phyloP scores from a whole-genome alignment of 2,113 vertebrate species.

The Platanista minor region DNA sequence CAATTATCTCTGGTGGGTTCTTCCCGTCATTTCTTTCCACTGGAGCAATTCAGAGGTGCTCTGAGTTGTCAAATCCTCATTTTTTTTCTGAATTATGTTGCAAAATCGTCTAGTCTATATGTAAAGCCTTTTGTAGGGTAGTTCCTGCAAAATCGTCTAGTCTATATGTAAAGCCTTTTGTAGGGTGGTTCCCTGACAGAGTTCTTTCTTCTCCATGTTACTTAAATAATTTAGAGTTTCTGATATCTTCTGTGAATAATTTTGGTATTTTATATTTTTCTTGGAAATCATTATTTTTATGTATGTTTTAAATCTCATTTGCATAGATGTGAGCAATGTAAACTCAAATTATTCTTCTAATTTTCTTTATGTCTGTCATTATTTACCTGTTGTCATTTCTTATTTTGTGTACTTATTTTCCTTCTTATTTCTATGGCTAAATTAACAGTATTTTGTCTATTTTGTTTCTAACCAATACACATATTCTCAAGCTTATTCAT shows the following conservation, averaged over 20 bases:
- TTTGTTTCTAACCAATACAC: neutral
- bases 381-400: neutral
- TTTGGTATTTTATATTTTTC: neutral
- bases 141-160: neutral
- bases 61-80: neutral
- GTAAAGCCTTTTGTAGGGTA: neutral
- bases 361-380: neutral
- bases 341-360: neutral
- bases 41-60: neutral
- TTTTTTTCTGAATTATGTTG: neutral
- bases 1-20: neutral
- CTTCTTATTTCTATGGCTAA: neutral
- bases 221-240: neutral
- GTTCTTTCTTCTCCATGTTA: neutral
- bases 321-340: neutral
- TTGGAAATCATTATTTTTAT: neutral
- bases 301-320: neutral
- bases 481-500: neutral
- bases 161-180: neutral
- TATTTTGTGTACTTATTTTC: neutral
- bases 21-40: neutral
- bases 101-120: neutral
- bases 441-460: neutral
- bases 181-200: neutral
- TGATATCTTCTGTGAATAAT: neutral